A percentile compares a stretch with the other conserved stretches of the same genome.
Evolutionary conservation across 2,888 invertebrate genomes (phyloP).

Genomic region (Xylophagus ater): DNA sequence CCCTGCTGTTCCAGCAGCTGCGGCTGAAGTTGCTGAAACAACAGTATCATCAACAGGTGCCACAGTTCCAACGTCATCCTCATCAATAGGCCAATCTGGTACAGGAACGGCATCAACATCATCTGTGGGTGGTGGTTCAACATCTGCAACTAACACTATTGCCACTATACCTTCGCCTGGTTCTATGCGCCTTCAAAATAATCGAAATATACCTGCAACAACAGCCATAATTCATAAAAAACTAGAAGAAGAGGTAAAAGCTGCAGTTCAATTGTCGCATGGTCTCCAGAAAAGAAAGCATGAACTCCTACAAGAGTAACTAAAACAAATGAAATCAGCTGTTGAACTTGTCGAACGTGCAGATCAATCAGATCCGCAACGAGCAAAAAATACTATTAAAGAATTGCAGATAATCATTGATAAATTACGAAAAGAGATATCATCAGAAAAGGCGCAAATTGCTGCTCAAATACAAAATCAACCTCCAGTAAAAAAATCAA

Average conservation of each 20-base stretch:
- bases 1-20: conserved; percentile 33
- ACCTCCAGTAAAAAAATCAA: conserved; percentile 47
- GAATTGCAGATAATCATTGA: conserved; percentile 75
- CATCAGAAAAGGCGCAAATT: conserved; percentile 36
- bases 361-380: conserved; percentile 59
- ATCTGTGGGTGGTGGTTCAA: conserved; percentile 12
- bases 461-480: conserved; percentile 36
- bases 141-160: conserved; percentile 20
- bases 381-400: conserved; percentile 64
- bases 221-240: conserved; percentile 60
- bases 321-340: conserved; percentile 76
- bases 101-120: conserved; percentile 17
- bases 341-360: conserved; percentile 72
- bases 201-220: conserved; percentile 46
- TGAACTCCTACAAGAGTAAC: conserved; percentile 73
- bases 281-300: conserved; percentile 78
- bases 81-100: too few species aligned
- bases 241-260: conserved; percentile 62
- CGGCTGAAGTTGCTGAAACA: conserved; percentile 15
- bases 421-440: conserved; percentile 35
- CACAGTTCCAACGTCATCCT: conserved; percentile 24
- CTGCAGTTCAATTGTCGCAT: conserved; percentile 62
- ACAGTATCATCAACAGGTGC: conserved; percentile 20
- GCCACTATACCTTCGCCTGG: conserved; percentile 23
- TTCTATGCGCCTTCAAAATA: conserved; percentile 40